Evolutionary conservation across 2,888 invertebrate genomes (phyloP).

Genomic region (Bembecia ichneumoniformis): DNA sequence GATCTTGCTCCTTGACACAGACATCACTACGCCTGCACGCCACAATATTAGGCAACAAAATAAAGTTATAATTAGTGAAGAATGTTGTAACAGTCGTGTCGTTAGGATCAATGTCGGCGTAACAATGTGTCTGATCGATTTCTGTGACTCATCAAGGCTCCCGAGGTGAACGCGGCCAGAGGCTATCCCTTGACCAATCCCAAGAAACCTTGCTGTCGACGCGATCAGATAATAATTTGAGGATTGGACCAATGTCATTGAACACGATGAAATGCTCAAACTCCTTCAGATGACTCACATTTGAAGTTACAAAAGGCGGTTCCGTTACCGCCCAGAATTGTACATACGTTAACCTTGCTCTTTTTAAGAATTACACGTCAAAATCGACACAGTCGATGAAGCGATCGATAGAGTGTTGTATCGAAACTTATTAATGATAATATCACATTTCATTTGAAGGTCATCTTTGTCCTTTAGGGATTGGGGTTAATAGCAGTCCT

Average conservation of each 20-base stretch:
- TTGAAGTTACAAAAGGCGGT: conserved; percentile 1
- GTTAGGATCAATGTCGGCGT: conserved; percentile 48
- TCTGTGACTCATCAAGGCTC: conserved; percentile 49
- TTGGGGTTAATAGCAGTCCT: conserved; percentile 51
- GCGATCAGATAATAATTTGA: conserved; percentile 36
- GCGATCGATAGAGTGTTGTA: conserved; percentile 18
- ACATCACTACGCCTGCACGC: conserved; percentile 23
- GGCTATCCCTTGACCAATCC: conserved; percentile 62
- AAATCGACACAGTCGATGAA: conserved; percentile 28
- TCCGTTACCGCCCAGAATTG: background rate
- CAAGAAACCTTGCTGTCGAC: conserved; percentile 61
- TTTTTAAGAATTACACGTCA: conserved; percentile 24
- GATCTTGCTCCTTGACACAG: conserved; percentile 32
- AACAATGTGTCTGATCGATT: conserved; percentile 38
- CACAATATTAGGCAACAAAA: conserved; percentile 29
- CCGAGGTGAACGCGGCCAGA: conserved; percentile 44
- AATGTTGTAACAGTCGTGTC: conserved; percentile 36
- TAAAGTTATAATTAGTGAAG: conserved; percentile 49
- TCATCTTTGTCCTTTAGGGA: conserved; percentile 48
- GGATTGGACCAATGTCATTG: conserved; percentile 24
- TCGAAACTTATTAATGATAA: conserved; percentile 38
- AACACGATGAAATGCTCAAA: conserved; percentile 14
- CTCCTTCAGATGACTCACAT: conserved; percentile 6
- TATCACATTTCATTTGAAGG: conserved; percentile 44
- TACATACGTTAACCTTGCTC: conserved; percentile 14